Evolutionary conservation across 2,888 invertebrate species (phyloP), one percentile per base, ranked within the genome.

Genomic region (Gastracanthus pulcherrimus): DNA sequence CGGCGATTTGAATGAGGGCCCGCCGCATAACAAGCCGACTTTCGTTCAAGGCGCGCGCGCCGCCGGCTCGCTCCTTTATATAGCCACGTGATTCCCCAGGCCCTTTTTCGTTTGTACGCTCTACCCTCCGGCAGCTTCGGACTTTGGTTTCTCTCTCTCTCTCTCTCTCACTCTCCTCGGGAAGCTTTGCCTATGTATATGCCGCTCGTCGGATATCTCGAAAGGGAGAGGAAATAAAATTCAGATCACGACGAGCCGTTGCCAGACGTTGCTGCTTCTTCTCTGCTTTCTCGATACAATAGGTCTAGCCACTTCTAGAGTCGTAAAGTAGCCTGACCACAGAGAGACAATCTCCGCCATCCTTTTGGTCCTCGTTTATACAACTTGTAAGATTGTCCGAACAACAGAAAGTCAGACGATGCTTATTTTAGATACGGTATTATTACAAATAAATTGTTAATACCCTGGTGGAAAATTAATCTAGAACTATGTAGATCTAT

Each of bases 1-100:
- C n/a, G 86, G 86, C 87, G 89, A 89, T 89, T 89, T 87, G 88
- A 90, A 89, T 87, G 89, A 88, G 88, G 87, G 88, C 86, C 84
- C 86, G 86, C 86, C 86, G 87, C 75, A 70, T 89, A 90, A 89
- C 89, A 90, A 90, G 89, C 87, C 87, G 85, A 3, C 85, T 85
- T 83, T 85, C 86, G 82, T 85, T 85, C 87, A 84, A n/a, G n/a
- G 78, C 85, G 84, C 60, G 31, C 64, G 55, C 62, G 62, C 72
- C 66, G 31, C 86, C 85, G 83, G 82, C 34, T 36, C 83, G 83
- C 84, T 84, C 84, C 85, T 83, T 85, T 85, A 85, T 86, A 84
- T 85, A 84, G 84, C 85, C 86, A 84, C 84, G 82, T 82, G 82
- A 79, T 79, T 72, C 34, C 83, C 83, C 84, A 82, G 72, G 83